Evolutionary conservation across 2,113 vertebrate genomes (phyloP).

Genomic region (Carollia perspicillata): DNA sequence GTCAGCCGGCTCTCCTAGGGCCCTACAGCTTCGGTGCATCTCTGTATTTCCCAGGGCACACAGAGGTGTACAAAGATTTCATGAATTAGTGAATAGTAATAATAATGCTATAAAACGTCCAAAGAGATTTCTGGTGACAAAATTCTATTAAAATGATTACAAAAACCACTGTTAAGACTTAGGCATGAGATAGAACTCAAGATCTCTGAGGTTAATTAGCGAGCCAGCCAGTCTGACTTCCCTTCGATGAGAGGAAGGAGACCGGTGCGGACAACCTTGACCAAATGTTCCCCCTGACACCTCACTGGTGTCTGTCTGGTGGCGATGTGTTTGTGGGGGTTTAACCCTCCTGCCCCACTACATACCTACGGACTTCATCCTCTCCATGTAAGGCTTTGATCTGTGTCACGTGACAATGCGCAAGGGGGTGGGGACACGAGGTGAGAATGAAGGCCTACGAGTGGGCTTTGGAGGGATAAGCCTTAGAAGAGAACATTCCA

Average conservation of each 20-base stretch:
- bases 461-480: neutral
- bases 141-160: neutral
- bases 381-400: neutral
- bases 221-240: neutral
- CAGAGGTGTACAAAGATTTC: neutral
- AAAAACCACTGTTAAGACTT: neutral
- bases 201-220: neutral
- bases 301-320: neutral
- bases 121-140: neutral
- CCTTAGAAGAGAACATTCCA: neutral
- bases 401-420: neutral
- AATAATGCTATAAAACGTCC: neutral
- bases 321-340: neutral
- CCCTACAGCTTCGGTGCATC: too few relatives aligned
- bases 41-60: neutral
- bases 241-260: neutral
- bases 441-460: neutral
- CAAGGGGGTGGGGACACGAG: accelerated
- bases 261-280: too few relatives aligned
- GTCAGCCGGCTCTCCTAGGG: neutral
- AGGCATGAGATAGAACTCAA: neutral
- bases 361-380: neutral
- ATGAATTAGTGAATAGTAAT: neutral
- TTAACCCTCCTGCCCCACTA: neutral
- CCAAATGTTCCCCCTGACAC: neutral